Conservation (phyloP, 37 sponge, comb jelly and placozoan species). For the Cliona cf. orientalis region DNA sequence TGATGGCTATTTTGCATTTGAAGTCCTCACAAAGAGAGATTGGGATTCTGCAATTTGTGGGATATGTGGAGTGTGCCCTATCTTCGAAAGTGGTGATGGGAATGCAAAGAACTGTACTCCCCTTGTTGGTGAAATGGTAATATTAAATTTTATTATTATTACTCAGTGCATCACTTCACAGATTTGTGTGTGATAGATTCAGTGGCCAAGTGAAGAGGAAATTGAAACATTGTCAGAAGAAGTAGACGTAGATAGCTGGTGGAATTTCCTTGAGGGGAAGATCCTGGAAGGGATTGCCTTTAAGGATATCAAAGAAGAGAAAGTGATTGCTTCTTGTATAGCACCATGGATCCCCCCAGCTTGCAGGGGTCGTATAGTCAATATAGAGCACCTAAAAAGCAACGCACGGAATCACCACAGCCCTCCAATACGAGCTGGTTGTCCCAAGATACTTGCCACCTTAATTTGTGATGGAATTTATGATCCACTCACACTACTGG, state of each 20-base stretch:
- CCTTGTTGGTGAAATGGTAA: background rate
- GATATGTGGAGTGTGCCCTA: constrained; percentile 2
- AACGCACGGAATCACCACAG: no score
- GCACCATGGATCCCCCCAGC: constrained; percentile 14
- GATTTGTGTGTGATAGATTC: background rate
- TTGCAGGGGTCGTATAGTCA: background rate
- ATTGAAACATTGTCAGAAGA: background rate
- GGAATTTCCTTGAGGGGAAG: background rate
- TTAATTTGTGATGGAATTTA: background rate
- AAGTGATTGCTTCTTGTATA: background rate
- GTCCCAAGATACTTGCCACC: background rate
- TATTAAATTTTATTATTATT: background rate
- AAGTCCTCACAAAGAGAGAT: background rate
- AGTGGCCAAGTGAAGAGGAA: background rate
- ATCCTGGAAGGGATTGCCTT: background rate
- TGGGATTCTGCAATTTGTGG: constrained; percentile 13
- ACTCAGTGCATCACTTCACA: background rate
- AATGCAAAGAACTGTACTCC: constrained; percentile 17
- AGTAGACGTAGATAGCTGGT: background rate
- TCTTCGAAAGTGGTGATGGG: constrained; percentile 12
- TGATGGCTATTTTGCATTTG: constrained; percentile 34
- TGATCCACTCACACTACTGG: background rate
- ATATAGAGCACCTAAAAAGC: constrained; percentile 2
- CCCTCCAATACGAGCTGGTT: background rate
- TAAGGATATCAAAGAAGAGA: no score